Evolutionary conservation across 2,113 vertebrate genomes (phyloP), one percentile per base, ranked within the genome.

Genomic region (Zosterops borbonicus): DNA sequence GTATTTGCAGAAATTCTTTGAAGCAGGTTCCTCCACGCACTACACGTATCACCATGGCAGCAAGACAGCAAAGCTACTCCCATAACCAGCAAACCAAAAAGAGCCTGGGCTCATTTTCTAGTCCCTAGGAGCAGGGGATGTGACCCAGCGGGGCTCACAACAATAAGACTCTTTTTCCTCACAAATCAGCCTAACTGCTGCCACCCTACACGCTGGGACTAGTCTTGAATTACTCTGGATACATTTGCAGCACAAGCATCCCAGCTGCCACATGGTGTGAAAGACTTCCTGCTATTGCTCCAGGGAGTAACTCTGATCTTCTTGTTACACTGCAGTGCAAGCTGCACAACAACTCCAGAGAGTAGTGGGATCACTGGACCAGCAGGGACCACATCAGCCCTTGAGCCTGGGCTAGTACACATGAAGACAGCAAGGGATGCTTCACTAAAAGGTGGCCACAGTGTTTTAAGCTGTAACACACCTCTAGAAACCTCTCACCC

Each of bases 291-390:
- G 35, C 11, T 27, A 14, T 2, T 39, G 24, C 37, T 86, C 33
- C 55, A 53, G 31, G 8, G 20, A 86, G 8, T 23, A 68, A n/a
- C 17, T 64, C 29, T 35, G 18, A 27, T 35, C 65, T 16, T 70
- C 56, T 28, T 56, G 24, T n/a, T 47, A 23, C 0, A 0, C 29
- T 2, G 5, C 28, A 29, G 15, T 2, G 35, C 11, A 35, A 73
- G 59, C 35, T 44, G 31, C 24, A 83, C 9, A 82, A 35, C 18
- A 58, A 6, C 29, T 14, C 19, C 44, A 31, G 18, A 49, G 28
- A 53, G 10, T 0, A 41, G 15, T 27, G 55, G 24, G 12, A 28
- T 37, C 80, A 58, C 25, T 17, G 13, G 28, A 25, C 5, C 63
- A 53, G 10, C 18, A 46, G 28, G n/a, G 11, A 65, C 9, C 37